These are phyloP conservation scores for Chloroceryle amazona DNA, from an alignment of 2,797 vertebrate genomes.

Conservation along the genomic window DNA sequence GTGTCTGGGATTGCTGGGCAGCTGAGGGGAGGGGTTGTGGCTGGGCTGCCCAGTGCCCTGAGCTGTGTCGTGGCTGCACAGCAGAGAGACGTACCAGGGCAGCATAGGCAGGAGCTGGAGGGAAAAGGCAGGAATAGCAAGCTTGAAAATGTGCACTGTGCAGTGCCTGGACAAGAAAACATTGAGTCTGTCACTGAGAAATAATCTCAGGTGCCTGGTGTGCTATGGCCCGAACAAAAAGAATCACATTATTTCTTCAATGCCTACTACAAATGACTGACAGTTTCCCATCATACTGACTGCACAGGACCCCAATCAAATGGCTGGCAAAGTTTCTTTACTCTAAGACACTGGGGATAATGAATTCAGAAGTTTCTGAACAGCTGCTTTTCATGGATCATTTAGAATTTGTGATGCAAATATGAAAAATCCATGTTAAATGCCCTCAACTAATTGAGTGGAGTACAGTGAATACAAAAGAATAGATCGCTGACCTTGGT, in stretches of 20 bases:
- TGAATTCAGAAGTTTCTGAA: constrained; percentile 65
- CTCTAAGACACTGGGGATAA: constrained; percentile 21
- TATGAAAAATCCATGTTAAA: constrained; percentile 72
- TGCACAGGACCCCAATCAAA: neutral
- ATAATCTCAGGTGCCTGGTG: neutral
- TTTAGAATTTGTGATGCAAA: constrained; percentile 75
- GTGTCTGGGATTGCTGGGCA: neutral
- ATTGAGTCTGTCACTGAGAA: neutral
- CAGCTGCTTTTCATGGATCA: constrained; percentile 75
- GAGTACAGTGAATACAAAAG: constrained; percentile 18
- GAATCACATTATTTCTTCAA: neutral
- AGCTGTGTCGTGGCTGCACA: accelerated
- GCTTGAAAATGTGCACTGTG: neutral
- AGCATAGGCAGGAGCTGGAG: neutral
- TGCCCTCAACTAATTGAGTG: constrained; percentile 67
- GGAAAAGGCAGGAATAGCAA: neutral
- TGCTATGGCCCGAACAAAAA: neutral
- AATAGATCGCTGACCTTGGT: constrained; percentile 50
- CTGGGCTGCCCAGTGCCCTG: neutral
- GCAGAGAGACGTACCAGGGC: accelerated
- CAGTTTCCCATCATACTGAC: constrained; percentile 7
- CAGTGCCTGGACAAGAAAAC: neutral
- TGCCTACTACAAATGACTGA: constrained; percentile 9
- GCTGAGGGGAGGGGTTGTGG: neutral
- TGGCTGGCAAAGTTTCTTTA: constrained; percentile 32